Evolutionary conservation across 2,113 vertebrate species (phyloP).

Genomic region (Erythrolamprus reginae): DNA sequence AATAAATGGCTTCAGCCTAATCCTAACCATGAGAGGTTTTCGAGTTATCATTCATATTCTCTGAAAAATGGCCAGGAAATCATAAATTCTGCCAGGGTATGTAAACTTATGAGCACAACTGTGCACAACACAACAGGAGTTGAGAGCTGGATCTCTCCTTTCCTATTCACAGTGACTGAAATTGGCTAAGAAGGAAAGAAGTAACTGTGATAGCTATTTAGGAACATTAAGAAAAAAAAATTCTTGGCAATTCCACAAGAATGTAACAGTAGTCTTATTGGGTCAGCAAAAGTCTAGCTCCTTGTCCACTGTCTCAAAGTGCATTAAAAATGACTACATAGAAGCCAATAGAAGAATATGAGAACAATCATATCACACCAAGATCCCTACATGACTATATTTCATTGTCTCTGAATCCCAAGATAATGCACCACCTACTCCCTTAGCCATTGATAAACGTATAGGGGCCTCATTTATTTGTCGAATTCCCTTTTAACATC

Average conservation of each 20-base stretch:
- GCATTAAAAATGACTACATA: neutral
- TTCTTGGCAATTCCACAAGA: neutral
- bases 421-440: too few relatives aligned
- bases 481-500: neutral
- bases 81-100: too few relatives aligned
- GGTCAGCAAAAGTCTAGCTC: neutral
- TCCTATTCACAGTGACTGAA: neutral
- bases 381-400: neutral
- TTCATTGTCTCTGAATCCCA: neutral
- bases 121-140: neutral
- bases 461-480: neutral
- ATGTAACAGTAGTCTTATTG: neutral
- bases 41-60: too few relatives aligned
- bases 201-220: neutral
- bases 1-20: too few relatives aligned
- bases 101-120: too few relatives aligned
- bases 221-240: too few relatives aligned
- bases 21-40: too few relatives aligned
- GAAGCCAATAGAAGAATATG: too few relatives aligned
- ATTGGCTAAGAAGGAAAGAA: neutral
- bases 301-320: neutral
- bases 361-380: neutral
- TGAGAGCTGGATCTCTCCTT: neutral
- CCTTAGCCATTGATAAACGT: neutral
- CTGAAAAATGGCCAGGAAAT: too few relatives aligned